phyloP scores from a whole-genome alignment of 2,797 vertebrate genomes.

The Poeciliopsis gracilis region DNA sequence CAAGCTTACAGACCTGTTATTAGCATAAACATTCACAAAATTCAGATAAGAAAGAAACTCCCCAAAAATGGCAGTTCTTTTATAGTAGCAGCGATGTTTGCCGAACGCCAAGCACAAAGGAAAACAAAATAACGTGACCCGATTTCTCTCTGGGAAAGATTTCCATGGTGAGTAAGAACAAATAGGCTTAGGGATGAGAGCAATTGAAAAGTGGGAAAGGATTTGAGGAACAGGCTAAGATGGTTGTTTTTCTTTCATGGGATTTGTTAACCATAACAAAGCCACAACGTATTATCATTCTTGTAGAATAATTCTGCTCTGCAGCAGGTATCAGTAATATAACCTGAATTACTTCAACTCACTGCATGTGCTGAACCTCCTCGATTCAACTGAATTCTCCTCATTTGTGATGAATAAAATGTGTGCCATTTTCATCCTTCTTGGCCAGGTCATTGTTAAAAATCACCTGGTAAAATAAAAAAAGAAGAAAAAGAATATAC shows the following conservation, averaged over 20 bases:
- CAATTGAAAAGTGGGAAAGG: conserved; percentile 12
- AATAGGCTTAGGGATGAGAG: conserved; percentile 10
- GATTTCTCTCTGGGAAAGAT: conserved; percentile 7
- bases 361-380: not conserved
- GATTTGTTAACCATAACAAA: conserved; percentile 11
- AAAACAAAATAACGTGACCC: not conserved
- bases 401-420: not conserved
- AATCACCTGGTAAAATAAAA: not conserved
- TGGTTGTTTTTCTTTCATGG: conserved; percentile 3
- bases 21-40: not conserved
- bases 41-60: not conserved
- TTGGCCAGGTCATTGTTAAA: not conserved
- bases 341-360: not conserved
- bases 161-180: conserved; percentile 7
- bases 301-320: conserved; percentile 5
- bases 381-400: not conserved
- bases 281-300: not conserved
- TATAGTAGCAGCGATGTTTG: not conserved
- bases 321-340: not conserved
- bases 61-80: not conserved
- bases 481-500: not conserved
- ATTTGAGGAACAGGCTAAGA: conserved; percentile 15
- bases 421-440: not conserved
- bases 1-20: not conserved
- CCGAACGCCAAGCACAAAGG: not conserved